Percentiles rank a stretch among this genome's conserved stretches.
These are phyloP conservation scores for Crepidodera aurea DNA, from an alignment of 2,888 invertebrate genomes.

Conservation along the genomic window DNA sequence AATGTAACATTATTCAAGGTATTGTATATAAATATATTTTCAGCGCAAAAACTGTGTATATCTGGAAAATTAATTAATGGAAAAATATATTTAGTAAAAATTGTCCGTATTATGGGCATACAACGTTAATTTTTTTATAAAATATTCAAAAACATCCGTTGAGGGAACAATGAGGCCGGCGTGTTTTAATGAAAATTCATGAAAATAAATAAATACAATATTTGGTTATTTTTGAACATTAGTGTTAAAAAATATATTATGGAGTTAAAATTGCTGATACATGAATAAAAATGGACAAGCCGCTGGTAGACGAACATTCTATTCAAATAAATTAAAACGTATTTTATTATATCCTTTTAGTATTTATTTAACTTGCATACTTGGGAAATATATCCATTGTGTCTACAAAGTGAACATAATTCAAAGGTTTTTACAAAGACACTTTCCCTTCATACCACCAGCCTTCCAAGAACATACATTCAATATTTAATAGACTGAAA, in stretches of 20 bases:
- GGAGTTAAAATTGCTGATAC: slow-evolving; percentile 44
- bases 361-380: too few species aligned
- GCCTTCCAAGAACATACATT: too few species aligned
- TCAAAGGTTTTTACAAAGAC: too few species aligned
- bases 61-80: slow-evolving; percentile 28
- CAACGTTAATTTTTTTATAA: slow-evolving; percentile 25
- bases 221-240: slow-evolving; percentile 31
- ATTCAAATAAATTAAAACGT: too few species aligned
- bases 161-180: slow-evolving; percentile 24
- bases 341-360: too few species aligned
- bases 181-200: slow-evolving; percentile 26
- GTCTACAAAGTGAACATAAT: too few species aligned
- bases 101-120: slow-evolving; percentile 13
- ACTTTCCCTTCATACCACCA: too few species aligned
- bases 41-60: slow-evolving; percentile 14
- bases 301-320: slow-evolving; percentile 42
- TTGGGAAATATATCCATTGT: too few species aligned
- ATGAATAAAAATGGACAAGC: slow-evolving; percentile 48
- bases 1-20: slow-evolving; percentile 4
- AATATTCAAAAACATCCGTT: slow-evolving; percentile 33
- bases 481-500: too few species aligned
- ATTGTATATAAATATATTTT: slow-evolving; percentile 22
- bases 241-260: slow-evolving; percentile 44
- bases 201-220: slow-evolving; percentile 33
- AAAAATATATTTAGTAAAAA: slow-evolving; percentile 32